These are phyloP conservation scores for Plumapathes pennacea DNA, from an alignment of 92 coral and sea anemone species.

Conservation along the genomic window DNA sequence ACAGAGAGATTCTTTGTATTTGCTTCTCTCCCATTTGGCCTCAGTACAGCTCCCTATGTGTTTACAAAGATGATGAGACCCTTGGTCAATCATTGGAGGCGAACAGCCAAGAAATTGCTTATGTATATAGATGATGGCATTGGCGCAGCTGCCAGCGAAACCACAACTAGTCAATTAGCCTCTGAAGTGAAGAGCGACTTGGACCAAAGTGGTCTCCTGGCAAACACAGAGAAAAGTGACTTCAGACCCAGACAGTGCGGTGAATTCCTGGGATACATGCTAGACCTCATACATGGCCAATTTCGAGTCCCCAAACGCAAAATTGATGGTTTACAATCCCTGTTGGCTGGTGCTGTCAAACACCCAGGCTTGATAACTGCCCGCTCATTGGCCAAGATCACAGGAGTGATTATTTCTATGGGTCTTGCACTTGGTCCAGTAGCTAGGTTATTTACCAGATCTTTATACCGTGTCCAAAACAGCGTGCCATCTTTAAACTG, in stretches of 20 bases:
- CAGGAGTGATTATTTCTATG: conserved; percentile 50
- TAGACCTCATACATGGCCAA: conserved; percentile 37
- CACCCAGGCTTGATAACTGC: conserved; percentile 11
- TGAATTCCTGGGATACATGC: conserved; percentile 51
- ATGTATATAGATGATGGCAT: too few species aligned
- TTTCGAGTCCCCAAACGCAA: conserved; percentile 42
- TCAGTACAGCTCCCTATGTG: conserved; percentile 10
- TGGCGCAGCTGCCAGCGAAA: conserved; percentile 2
- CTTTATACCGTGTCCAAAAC: conserved; percentile 23
- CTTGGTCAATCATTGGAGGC: too few species aligned
- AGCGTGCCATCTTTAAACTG: conserved; percentile 31
- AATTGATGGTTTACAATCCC: neutral
- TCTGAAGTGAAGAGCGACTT: conserved; percentile 39
- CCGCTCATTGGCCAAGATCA: conserved; percentile 12
- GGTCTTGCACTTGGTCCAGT: conserved; percentile 62
- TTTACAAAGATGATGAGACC: too few species aligned
- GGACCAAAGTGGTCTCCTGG: conserved; percentile 39
- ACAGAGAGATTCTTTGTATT: conserved; percentile 1
- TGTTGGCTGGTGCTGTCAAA: neutral
- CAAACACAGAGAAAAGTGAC: conserved; percentile 49
- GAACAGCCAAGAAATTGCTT: too few species aligned
- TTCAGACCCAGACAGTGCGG: conserved; percentile 52
- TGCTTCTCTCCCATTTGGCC: conserved; percentile 1
- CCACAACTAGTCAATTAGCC: too few species aligned
- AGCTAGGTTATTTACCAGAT: conserved; percentile 57